phyloP scores from a whole-genome alignment of 2,888 invertebrate species.

The Mylabris sibirica region DNA sequence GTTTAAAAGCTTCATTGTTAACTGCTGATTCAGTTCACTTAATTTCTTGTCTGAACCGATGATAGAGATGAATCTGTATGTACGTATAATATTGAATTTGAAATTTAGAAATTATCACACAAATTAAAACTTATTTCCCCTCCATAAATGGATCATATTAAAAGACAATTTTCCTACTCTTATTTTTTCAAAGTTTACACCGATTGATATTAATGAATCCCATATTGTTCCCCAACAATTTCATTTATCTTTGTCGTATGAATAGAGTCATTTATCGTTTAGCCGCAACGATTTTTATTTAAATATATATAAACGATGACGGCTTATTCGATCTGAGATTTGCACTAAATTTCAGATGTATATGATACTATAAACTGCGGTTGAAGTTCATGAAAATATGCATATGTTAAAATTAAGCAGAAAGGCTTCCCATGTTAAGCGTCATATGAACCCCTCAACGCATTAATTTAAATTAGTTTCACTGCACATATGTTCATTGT shows the following conservation, averaged over 20 bases:
- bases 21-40: constrained; percentile 23
- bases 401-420: constrained; percentile 40
- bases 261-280: neutral
- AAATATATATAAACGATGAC: neutral
- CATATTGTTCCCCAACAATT: neutral
- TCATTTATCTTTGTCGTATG: constrained; percentile 8
- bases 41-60: constrained; percentile 19
- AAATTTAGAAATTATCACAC: neutral
- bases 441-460: constrained; percentile 34
- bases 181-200: constrained; percentile 2
- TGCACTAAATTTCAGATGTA: neutral
- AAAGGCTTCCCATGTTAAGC: constrained; percentile 39
- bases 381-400: constrained; percentile 21
- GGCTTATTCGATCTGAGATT: neutral
- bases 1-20: constrained; percentile 33
- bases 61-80: constrained; percentile 25
- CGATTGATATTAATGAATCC: constrained; percentile 3
- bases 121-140: neutral
- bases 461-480: constrained; percentile 37
- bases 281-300: neutral
- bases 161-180: neutral
- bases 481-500: constrained; percentile 27
- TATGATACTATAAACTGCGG: neutral
- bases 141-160: neutral
- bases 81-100: neutral